Conservation (phyloP, 2,797 vertebrate genomes). For the Helarctos malayanus region DNA sequence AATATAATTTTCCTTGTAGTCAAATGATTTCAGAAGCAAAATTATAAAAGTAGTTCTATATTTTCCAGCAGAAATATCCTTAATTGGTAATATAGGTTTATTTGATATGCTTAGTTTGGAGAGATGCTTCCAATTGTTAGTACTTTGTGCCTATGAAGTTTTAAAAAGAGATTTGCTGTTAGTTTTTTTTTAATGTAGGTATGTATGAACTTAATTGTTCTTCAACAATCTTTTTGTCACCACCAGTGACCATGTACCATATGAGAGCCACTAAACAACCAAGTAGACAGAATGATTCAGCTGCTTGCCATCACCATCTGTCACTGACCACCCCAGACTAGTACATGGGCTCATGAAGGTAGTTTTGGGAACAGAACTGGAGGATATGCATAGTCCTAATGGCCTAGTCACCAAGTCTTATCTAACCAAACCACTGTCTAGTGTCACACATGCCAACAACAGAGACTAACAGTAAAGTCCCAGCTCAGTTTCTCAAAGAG, state of each 20-base stretch:
- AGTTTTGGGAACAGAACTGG: not conserved
- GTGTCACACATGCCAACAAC: not conserved
- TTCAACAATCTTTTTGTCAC: not conserved
- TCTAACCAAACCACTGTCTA: not conserved
- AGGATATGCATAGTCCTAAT: not conserved
- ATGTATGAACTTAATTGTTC: not conserved
- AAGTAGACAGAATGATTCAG: not conserved
- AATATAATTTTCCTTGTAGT: not conserved
- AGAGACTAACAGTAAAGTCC: not conserved
- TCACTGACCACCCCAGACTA: not conserved
- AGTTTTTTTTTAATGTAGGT: not conserved
- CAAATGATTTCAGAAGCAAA: not conserved
- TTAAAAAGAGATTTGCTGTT: not conserved
- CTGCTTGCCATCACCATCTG: too few relatives aligned
- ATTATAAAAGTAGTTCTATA: not conserved
- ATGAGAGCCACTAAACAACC: not conserved
- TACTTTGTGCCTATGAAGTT: not conserved
- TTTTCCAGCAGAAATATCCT: not conserved
- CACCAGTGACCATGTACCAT: not conserved
- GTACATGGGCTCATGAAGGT: not conserved
- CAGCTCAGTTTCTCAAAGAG: not conserved
- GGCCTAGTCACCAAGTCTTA: not conserved
- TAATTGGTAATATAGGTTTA: not conserved
- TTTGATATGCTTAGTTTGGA: not conserved
- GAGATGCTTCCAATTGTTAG: not conserved